Conservation (phyloP, 2,797 vertebrate species). For the Malacoraja senta region DNA sequence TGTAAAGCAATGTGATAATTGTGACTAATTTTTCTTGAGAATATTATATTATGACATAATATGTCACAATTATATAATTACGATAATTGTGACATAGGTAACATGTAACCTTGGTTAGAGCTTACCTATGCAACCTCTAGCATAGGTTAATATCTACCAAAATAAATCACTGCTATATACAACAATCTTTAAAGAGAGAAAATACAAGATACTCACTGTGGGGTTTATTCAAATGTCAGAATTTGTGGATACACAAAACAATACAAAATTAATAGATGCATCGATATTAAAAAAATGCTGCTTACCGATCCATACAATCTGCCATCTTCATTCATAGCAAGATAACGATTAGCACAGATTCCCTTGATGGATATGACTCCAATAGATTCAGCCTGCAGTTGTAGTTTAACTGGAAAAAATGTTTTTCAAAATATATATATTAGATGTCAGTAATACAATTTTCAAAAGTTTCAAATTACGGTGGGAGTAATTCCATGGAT, state of each 20-base stretch:
- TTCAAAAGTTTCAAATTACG: not conserved
- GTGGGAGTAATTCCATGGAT: not conserved
- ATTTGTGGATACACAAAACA: not conserved
- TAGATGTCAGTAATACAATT: not conserved
- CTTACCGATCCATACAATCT: conserved; percentile 83
- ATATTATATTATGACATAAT: no score
- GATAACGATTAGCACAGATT: conserved; percentile 81
- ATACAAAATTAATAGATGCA: not conserved
- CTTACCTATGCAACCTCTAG: no score
- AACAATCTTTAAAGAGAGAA: not conserved
- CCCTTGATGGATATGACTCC: conserved; percentile 94
- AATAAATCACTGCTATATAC: not conserved
- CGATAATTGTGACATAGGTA: no score
- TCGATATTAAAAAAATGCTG: conserved; percentile 18
- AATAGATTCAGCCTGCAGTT: conserved; percentile 86
- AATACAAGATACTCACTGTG: not conserved
- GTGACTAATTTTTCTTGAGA: no score
- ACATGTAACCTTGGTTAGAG: no score
- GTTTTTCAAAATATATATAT: conserved; percentile 9
- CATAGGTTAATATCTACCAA: not conserved
- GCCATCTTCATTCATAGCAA: conserved; percentile 92
- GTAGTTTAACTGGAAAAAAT: conserved; percentile 74
- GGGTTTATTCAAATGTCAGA: not conserved
- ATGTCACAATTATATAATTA: no score
- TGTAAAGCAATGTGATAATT: not conserved